phyloP scores from a whole-genome alignment of 2,797 vertebrate species.

The Denticeps clupeoides region DNA sequence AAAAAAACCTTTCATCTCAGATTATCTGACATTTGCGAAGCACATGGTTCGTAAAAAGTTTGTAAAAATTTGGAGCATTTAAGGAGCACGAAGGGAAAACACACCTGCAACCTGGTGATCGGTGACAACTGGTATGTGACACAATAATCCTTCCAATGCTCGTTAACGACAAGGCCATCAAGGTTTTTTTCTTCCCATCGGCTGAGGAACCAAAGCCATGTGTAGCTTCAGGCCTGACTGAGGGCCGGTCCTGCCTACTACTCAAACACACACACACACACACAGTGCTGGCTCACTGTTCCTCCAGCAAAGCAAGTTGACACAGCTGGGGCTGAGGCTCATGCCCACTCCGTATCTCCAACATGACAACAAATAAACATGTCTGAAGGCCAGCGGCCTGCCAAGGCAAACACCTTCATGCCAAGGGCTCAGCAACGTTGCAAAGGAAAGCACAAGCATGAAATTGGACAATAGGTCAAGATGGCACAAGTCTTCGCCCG shows the following conservation, averaged over 20 bases:
- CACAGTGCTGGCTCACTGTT: constrained; percentile 24
- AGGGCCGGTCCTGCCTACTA: not conserved
- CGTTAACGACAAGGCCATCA: not conserved
- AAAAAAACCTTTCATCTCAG: too few relatives aligned
- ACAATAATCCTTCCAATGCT: not conserved
- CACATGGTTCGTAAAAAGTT: too few relatives aligned
- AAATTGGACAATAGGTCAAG: constrained; percentile 63
- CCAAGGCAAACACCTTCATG: constrained; percentile 51
- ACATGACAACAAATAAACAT: constrained; percentile 62
- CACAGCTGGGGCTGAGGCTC: constrained; percentile 48
- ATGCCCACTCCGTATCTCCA: constrained; percentile 44
- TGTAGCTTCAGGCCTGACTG: not conserved
- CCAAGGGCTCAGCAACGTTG: constrained; percentile 38
- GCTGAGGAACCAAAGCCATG: not conserved
- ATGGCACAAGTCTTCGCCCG: constrained; percentile 44
- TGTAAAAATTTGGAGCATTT: too few relatives aligned
- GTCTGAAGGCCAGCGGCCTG: constrained; percentile 32
- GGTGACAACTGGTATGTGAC: not conserved
- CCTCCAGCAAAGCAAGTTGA: constrained; percentile 35
- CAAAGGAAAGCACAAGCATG: constrained; percentile 48
- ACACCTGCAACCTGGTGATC: not conserved
- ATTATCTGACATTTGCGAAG: too few relatives aligned
- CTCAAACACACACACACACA: constrained; percentile 6
- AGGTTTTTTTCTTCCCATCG: not conserved
- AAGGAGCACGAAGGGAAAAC: too few relatives aligned